A percentile compares a stretch with the other conserved stretches of the same genome.
Evolutionary conservation across 2,888 invertebrate genomes (phyloP).

Genomic region (Abrostola tripartita): DNA sequence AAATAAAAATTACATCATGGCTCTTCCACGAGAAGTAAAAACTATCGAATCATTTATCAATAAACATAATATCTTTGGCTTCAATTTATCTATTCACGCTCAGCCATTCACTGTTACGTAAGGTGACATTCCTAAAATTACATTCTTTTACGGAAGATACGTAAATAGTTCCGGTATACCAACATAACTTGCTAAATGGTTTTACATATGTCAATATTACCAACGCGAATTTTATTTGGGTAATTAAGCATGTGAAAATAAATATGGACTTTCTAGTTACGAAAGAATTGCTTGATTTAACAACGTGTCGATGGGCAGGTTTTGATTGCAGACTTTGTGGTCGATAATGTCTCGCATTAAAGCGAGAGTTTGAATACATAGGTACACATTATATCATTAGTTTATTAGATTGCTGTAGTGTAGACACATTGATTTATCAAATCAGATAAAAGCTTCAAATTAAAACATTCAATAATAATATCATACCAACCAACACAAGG

Average conservation of each 20-base stretch:
- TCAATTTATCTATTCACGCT: constrained; percentile 62
- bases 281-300: constrained; percentile 80
- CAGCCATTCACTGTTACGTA: constrained; percentile 67
- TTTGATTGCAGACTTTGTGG: constrained; percentile 69
- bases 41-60: constrained; percentile 46
- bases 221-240: constrained; percentile 48
- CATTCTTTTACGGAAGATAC: constrained; percentile 63
- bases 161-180: constrained; percentile 60
- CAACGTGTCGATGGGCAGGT: constrained; percentile 74
- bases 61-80: constrained; percentile 34
- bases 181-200: constrained; percentile 23
- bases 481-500: no score
- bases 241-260: constrained; percentile 44
- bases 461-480: not conserved
- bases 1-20: constrained; percentile 60
- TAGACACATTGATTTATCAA: constrained; percentile 21
- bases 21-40: constrained; percentile 58
- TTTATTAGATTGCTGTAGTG: constrained; percentile 28
- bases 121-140: constrained; percentile 63
- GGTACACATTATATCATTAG: constrained; percentile 28
- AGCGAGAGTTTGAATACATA: constrained; percentile 66
- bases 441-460: not conserved
- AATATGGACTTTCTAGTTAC: constrained; percentile 82
- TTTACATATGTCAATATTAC: constrained; percentile 47
- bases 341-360: constrained; percentile 69